Conservation (phyloP, 2,888 invertebrate species). For the Troilus luridus region DNA sequence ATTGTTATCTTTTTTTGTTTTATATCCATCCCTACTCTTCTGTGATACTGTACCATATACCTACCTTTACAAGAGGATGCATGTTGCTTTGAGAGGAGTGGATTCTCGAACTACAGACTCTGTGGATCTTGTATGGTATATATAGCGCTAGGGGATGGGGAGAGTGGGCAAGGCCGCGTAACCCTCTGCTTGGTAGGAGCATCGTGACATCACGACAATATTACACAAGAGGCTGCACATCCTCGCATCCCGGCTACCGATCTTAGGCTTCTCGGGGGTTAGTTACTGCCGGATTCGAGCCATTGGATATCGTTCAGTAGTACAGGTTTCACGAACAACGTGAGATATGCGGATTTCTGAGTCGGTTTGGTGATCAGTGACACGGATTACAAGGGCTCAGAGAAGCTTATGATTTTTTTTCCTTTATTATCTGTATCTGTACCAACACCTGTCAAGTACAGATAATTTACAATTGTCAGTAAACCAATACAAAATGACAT, state of each 20-base stretch:
- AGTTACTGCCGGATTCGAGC: conserved; percentile 28
- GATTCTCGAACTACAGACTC: conserved; percentile 44
- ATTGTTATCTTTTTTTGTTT: neutral
- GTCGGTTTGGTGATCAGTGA: neutral
- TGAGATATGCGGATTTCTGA: conserved; percentile 20
- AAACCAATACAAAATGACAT: too few relatives aligned
- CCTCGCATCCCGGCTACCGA: conserved; percentile 26
- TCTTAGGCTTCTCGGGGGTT: conserved; percentile 12
- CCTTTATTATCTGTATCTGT: too few relatives aligned
- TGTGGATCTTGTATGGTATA: conserved; percentile 53
- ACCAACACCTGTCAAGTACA: too few relatives aligned
- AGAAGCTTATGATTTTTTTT: too few relatives aligned
- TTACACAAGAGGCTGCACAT: conserved; percentile 54
- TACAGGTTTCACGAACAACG: conserved; percentile 22
- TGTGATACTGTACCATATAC: conserved; percentile 4
- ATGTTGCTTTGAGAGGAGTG: conserved; percentile 43
- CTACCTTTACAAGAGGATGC: conserved; percentile 45
- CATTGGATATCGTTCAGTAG: conserved; percentile 19
- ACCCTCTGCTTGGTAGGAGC: conserved; percentile 52
- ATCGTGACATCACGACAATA: conserved; percentile 55
- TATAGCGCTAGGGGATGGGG: conserved; percentile 41
- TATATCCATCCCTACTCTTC: neutral
- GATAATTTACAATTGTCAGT: too few relatives aligned
- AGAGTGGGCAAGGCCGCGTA: conserved; percentile 55
- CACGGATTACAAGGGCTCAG: too few relatives aligned